Percentiles rank a stretch among this genome's conserved stretches.
Evolutionary conservation across 1,140 invertebrate species (phyloP).

Genomic region (Diorhabda sublineata): DNA sequence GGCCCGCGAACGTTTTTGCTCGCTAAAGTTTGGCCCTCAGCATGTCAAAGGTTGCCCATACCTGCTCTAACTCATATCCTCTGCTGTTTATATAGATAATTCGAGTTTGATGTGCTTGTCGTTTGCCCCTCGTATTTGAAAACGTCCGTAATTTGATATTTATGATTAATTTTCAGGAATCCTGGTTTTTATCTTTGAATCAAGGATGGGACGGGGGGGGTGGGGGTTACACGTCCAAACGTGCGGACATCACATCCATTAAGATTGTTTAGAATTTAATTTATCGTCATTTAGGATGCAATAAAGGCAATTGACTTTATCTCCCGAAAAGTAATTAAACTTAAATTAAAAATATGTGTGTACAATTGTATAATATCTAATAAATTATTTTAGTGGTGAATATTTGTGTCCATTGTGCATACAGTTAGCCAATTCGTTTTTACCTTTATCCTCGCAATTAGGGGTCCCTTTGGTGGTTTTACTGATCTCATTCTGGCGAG

Average conservation of each 20-base stretch:
- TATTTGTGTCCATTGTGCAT: constrained; percentile 92
- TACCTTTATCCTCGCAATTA: constrained; percentile 68
- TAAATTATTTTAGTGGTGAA: constrained; percentile 63
- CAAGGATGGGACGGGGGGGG: constrained; percentile 89
- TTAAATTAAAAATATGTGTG: no score
- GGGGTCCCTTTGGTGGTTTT: no score
- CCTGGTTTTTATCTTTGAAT: constrained; percentile 81
- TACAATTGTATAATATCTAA: neutral
- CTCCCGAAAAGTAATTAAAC: constrained; percentile 58
- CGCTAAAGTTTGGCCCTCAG: no score
- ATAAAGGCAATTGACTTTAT: constrained; percentile 67
- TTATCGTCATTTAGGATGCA: constrained; percentile 73
- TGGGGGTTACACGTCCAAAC: constrained; percentile 94
- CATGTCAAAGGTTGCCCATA: no score
- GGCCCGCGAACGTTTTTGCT: no score
- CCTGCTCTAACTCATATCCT: constrained; percentile 28
- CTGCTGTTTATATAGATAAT: no score
- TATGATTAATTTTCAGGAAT: constrained; percentile 48
- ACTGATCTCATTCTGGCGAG: no score
- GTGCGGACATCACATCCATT: constrained; percentile 92
- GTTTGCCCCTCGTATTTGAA: no score
- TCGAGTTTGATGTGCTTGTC: no score
- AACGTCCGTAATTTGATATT: no score
- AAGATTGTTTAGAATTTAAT: constrained; percentile 89
- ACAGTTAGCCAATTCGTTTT: constrained; percentile 87